Conservation (phyloP, 2,888 invertebrate genomes). For the Leptothorax acervorum region DNA sequence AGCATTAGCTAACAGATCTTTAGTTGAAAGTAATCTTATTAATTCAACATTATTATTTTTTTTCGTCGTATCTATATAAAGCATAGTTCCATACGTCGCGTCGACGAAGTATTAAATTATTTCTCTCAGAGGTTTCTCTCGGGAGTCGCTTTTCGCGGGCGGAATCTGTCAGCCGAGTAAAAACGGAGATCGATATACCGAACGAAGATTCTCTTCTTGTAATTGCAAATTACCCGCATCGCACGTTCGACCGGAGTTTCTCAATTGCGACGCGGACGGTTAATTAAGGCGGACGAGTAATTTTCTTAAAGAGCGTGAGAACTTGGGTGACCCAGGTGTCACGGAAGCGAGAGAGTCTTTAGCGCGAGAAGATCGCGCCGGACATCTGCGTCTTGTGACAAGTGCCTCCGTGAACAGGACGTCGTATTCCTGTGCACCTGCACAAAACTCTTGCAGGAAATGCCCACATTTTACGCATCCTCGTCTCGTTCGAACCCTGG, state of each 20-base stretch:
- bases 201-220: slow-evolving; percentile 29
- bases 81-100: not conserved
- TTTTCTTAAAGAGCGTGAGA: slow-evolving; percentile 69
- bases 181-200: not conserved
- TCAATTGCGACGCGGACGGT: slow-evolving; percentile 15
- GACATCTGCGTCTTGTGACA: slow-evolving; percentile 77
- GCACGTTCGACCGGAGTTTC: not conserved
- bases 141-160: not conserved
- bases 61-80: not conserved
- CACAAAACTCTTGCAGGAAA: slow-evolving; percentile 67
- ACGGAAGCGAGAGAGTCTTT: slow-evolving; percentile 69
- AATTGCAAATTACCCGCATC: slow-evolving; percentile 68
- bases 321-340: slow-evolving; percentile 74
- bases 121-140: not conserved
- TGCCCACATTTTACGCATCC: slow-evolving; percentile 71
- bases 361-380: slow-evolving; percentile 63
- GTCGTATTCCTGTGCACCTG: slow-evolving; percentile 72
- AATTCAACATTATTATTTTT: not conserved
- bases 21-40: too few species aligned
- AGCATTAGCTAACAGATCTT: too few species aligned
- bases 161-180: not conserved
- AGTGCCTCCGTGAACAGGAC: slow-evolving; percentile 69
- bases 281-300: slow-evolving; percentile 54
- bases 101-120: not conserved
- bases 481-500: not conserved